Evolutionary conservation across 2,888 invertebrate species (phyloP).

Genomic region (Plebejus anna): DNA sequence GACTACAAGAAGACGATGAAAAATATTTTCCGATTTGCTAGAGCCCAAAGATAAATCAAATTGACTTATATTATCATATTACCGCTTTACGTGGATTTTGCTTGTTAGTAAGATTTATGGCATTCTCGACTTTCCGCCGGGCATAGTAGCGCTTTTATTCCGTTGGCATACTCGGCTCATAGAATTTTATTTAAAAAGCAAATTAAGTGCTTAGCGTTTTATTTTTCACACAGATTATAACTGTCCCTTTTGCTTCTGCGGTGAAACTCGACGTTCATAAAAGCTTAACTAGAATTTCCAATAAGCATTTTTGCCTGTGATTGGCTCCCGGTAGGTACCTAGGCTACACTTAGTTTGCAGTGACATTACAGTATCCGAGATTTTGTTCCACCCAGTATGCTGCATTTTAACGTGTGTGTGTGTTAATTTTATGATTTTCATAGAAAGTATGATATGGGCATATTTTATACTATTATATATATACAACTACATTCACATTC

Average conservation of each 20-base stretch:
- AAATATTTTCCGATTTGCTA: conserved; percentile 23
- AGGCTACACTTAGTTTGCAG: background rate
- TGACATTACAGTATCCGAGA: background rate
- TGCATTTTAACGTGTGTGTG: background rate
- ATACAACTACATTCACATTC: too few species aligned
- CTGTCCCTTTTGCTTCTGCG: conserved; percentile 16
- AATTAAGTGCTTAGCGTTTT: conserved; percentile 22
- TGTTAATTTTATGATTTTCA: too few species aligned
- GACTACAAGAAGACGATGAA: conserved; percentile 25
- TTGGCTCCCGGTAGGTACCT: background rate
- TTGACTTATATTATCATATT: conserved; percentile 37
- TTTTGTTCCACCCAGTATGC: background rate
- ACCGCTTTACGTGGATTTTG: conserved; percentile 32
- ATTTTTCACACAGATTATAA: conserved; percentile 23
- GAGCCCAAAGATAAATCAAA: conserved; percentile 35
- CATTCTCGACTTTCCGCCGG: conserved; percentile 34
- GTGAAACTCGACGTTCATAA: conserved; percentile 1
- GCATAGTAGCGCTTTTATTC: conserved; percentile 24
- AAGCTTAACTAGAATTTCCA: conserved; percentile 15
- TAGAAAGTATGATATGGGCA: too few species aligned
- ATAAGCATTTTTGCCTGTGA: background rate
- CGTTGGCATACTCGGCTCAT: conserved; percentile 2
- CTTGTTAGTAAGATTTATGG: conserved; percentile 37
- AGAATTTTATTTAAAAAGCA: conserved; percentile 25
- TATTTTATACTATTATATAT: too few species aligned